Evolutionary conservation across 2,113 vertebrate genomes (phyloP).

Genomic region (Thunnus thynnus): DNA sequence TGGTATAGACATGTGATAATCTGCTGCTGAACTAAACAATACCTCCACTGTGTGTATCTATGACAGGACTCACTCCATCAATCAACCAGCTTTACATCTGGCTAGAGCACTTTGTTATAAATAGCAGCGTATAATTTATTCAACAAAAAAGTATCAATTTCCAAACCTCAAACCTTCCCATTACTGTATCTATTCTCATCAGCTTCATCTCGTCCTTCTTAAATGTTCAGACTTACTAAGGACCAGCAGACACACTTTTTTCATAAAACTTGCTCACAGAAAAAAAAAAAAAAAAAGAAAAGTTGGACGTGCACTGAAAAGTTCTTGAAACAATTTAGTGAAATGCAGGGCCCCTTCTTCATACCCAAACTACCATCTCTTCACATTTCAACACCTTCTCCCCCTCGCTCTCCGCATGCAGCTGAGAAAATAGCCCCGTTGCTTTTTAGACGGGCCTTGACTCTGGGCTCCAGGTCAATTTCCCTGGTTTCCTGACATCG

Average conservation of each 20-base stretch:
- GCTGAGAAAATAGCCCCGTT: slow-evolving; percentile 83
- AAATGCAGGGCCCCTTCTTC: slow-evolving; percentile 55
- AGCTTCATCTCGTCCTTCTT: too few relatives aligned
- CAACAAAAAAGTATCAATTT: background rate
- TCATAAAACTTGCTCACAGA: slow-evolving; percentile 13
- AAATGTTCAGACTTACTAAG: background rate
- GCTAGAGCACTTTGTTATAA: too few relatives aligned
- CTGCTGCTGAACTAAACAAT: too few relatives aligned
- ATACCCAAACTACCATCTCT: slow-evolving; percentile 28
- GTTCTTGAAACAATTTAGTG: slow-evolving; percentile 73
- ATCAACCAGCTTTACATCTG: too few relatives aligned
- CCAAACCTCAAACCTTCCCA: background rate
- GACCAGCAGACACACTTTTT: background rate
- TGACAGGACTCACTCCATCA: too few relatives aligned
- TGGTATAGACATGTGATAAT: too few relatives aligned
- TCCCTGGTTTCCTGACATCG: slow-evolving; percentile 76
- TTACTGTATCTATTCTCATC: background rate
- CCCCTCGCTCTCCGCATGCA: slow-evolving; percentile 61
- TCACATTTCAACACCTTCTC: slow-evolving; percentile 50
- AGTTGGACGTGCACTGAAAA: slow-evolving; percentile 30
- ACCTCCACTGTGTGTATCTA: too few relatives aligned
- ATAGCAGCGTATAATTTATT: too few relatives aligned
- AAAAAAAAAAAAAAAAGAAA: slow-evolving; percentile 35
- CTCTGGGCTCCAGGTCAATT: slow-evolving; percentile 77
- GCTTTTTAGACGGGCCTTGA: slow-evolving; percentile 69